Percentiles rank a stretch among this genome's conserved stretches.
Evolutionary conservation across 2,888 invertebrate species (phyloP).

Genomic region (Ophion ventricosus): DNA sequence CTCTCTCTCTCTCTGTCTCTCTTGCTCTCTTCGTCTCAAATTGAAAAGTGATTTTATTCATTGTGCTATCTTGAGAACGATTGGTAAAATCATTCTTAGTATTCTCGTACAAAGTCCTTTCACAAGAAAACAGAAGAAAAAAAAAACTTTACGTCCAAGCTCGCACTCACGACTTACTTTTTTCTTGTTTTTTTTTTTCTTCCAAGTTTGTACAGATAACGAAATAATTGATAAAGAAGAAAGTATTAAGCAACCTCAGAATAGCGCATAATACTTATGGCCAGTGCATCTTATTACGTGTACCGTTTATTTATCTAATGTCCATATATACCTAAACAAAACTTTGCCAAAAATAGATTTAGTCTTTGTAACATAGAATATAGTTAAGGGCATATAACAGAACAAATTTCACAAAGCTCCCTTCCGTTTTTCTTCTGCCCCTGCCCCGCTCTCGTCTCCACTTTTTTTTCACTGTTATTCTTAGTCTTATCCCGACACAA

Average conservation of each 20-base stretch:
- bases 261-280: slow-evolving; percentile 82
- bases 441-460: slow-evolving; percentile 58
- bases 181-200: slow-evolving; percentile 53
- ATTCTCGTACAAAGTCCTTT: slow-evolving; percentile 7
- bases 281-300: slow-evolving; percentile 82
- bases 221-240: slow-evolving; percentile 73
- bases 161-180: slow-evolving; percentile 32
- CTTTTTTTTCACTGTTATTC: slow-evolving; percentile 60
- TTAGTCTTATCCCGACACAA: neutral
- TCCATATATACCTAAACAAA: slow-evolving; percentile 81
- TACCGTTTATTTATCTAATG: slow-evolving; percentile 80
- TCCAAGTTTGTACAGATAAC: slow-evolving; percentile 78
- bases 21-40: slow-evolving; percentile 4
- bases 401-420: slow-evolving; percentile 72
- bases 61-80: slow-evolving; percentile 5
- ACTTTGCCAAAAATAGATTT: slow-evolving; percentile 84
- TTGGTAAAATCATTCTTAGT: slow-evolving; percentile 4
- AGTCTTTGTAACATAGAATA: slow-evolving; percentile 83
- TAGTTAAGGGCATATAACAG: slow-evolving; percentile 82
- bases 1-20: neutral
- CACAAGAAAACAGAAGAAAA: neutral
- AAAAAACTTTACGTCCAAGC: slow-evolving; percentile 40
- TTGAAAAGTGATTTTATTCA: slow-evolving; percentile 7
- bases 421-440: slow-evolving; percentile 65
- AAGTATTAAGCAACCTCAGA: slow-evolving; percentile 78